Evolutionary conservation across 2,113 vertebrate species (phyloP), one percentile per base, ranked within the genome.

Genomic region (Euleptes europaea): DNA sequence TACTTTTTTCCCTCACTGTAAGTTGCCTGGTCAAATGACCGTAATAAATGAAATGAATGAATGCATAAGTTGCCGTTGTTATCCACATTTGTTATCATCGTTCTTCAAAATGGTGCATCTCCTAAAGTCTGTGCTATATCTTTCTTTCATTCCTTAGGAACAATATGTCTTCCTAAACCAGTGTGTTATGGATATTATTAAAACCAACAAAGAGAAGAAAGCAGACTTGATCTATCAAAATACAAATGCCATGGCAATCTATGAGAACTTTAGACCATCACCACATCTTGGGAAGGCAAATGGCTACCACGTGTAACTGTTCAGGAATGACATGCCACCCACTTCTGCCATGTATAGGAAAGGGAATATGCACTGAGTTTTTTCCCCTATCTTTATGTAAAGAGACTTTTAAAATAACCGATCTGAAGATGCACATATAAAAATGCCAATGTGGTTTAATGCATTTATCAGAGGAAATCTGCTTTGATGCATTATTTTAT

Each of bases 181-280:
- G 92, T 99, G 98, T 85, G 97, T 98, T 80, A 88, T 98, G 95
- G 98, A 99, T 91, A 96, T 99, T 78, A 98, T 99, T 94, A 96
- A 94, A 93, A 96, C 98, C 69, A 97, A 97, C 94, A 98, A 96
- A 38, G 97, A 98, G 79, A 97, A 94, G 60, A 98, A 97, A 63
- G 97, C 97, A 0, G 98, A 99, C 88, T 96, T 98, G 57, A 99
- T 99, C 94, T 99, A 99, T 93, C 97, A 99, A 95, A 99, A 99
- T 40, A 82, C 96, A 1, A 94, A 95, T 1, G 97, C 98, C n/a
- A 93, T 98, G 91, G 93, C 94, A 82, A 97, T 98, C 96, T 99
- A 99, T 69, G 97, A 98, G 86, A 99, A 99, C 7, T 63, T 97
- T 28, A 77, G 92, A 21, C 95, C 95, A 1, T 87, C 83, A 38